Base-by-base conservation (phyloP, 2,888 invertebrate genomes). In the Drosophila monieri region DNA sequence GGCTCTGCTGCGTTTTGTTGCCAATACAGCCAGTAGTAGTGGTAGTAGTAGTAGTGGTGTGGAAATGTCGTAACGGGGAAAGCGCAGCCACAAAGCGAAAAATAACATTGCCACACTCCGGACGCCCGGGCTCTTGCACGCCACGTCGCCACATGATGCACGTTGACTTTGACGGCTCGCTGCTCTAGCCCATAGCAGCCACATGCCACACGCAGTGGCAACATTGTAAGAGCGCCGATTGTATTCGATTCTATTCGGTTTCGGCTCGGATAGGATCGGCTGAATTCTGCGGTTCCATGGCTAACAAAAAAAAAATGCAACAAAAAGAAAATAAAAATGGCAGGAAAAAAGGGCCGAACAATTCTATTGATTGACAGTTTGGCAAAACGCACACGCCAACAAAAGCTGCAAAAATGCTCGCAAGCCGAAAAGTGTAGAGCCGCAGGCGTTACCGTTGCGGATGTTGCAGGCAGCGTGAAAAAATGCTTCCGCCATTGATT, bases 301-400 rank as follows among this genome's bases (percentile, higher is more conserved):
- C 35, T 35, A n/a, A 15, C 15, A 15, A n/a, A 41, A 41, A 41
- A 41, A 41, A 41, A 41, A 3, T 12, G n/a, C 35, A 12, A n/a
- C 32, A 5, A 8, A 3, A 6, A 39, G n/a, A 35, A 35, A 35
- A 35, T 35, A 35, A n/a, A 35, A 35, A 35, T 53, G 59, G 39
- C 41, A 41, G 59, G 25, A 59, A 59, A 71, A 69, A 62, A 70
- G 30, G 23, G 47, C 69, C 67, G 67, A 73, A 74, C 76, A 81
- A 85, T 83, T 87, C 80, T 83, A 85, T 80, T 85, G 85, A 85
- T 85, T 85, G 85, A 87, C 85, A 85, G 85, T 83, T 85, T 85
- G 83, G 83, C 65, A 69, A 77, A 85, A 85, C 81, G 85, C 85
- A 80, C 80, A 75, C 57, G 8, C 23, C 59, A 81, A 76, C 71